phyloP scores from a whole-genome alignment of 2,113 vertebrate species.

The Acrocephalus arundinaceus region DNA sequence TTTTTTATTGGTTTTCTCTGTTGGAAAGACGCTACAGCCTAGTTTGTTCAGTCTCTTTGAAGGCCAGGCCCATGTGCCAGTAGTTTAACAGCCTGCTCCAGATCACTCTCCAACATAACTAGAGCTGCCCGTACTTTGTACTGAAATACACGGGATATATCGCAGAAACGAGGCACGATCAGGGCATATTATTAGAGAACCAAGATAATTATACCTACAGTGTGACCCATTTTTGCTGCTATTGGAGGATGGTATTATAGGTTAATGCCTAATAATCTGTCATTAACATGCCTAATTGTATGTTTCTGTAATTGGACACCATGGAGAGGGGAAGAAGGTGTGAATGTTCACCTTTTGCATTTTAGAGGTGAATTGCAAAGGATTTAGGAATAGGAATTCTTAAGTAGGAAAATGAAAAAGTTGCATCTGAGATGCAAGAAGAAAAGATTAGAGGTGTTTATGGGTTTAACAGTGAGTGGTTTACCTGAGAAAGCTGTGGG shows the following conservation, averaged over 20 bases:
- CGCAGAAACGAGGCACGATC: background rate
- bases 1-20: background rate
- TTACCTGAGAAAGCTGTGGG: background rate
- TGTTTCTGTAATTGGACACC: constrained; percentile 4
- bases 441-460: background rate
- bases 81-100: background rate
- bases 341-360: background rate
- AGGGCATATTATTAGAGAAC: background rate
- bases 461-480: background rate
- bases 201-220: constrained; percentile 23
- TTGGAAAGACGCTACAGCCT: background rate
- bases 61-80: background rate
- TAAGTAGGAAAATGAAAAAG: constrained; percentile 3
- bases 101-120: background rate
- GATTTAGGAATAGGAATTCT: background rate
- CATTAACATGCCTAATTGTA: constrained; percentile 40
- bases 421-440: background rate
- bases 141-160: background rate
- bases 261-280: constrained; percentile 46
- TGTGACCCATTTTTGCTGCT: constrained; percentile 52
- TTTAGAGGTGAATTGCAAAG: constrained; percentile 10
- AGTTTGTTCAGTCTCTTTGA: background rate
- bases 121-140: background rate
- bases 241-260: background rate
- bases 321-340: background rate